Conservation (phyloP, 2,888 invertebrate species). For the Danaus chrysippus region DNA sequence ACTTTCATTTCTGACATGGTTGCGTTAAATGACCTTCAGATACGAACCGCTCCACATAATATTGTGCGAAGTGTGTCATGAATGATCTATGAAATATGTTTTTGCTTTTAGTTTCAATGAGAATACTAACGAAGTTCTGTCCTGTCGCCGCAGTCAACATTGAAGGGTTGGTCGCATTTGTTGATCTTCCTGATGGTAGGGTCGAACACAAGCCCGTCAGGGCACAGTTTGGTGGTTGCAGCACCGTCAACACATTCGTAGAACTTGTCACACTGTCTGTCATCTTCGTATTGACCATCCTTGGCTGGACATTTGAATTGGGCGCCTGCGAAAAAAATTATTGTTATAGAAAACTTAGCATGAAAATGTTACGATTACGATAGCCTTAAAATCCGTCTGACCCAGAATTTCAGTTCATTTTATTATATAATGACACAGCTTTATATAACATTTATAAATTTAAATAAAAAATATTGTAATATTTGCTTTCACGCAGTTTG, state of each 20-base stretch:
- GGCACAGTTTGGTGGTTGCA: conserved; percentile 87
- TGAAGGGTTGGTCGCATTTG: conserved; percentile 96
- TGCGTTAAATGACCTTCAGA: conserved; percentile 42
- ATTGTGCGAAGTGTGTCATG: background rate
- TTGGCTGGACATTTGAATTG: conserved; percentile 88
- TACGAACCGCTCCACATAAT: conserved; percentile 23
- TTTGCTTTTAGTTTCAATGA: conserved; percentile 2
- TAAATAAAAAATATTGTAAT: conserved; percentile 39
- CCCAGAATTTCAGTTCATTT: conserved; percentile 43
- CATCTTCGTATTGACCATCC: conserved; percentile 89
- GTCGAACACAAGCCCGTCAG: conserved; percentile 94
- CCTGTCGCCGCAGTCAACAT: conserved; percentile 93
- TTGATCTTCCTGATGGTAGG: conserved; percentile 90
- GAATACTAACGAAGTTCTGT: conserved; percentile 89
- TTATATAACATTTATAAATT: conserved; percentile 44
- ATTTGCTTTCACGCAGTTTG: conserved; percentile 37
- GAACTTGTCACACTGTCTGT: conserved; percentile 91
- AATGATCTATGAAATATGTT: background rate
- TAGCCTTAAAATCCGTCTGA: conserved; percentile 32
- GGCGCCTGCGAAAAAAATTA: conserved; percentile 63
- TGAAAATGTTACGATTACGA: conserved; percentile 34
- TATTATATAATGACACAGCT: conserved; percentile 47
- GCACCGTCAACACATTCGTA: conserved; percentile 87
- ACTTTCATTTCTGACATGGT: conserved; percentile 62
- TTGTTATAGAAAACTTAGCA: conserved; percentile 9